Evolutionary conservation across 2,888 invertebrate species (phyloP), one percentile per base, ranked within the genome.

Genomic region (Allygus modestus): DNA sequence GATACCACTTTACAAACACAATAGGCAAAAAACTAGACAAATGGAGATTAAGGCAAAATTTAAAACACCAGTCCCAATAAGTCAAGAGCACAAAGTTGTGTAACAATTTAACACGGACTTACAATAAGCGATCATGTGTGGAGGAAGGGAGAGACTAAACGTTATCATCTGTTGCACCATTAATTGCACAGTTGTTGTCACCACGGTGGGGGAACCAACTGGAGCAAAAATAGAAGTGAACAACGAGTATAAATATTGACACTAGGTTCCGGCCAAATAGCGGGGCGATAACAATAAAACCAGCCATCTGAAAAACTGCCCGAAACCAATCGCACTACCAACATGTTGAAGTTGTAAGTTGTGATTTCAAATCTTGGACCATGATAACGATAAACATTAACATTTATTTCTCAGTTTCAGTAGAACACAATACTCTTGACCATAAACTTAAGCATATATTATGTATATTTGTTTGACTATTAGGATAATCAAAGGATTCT

Each of bases 221-320:
- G n/a, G 41, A 43, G 46, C 77, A 51, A 77, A 77, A 77, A 77
- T 77, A 77, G 77, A 46, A 51, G 28, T 77, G 77, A 77, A 77
- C 51, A 77, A 46, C 28, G 28, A 51, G 77, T 77, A 46, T 77
- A 77, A 77, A 77, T 77, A 77, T 77, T 77, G 77, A 46, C 77
- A 46, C 46, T 28, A 31, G 31, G 65, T 65, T 65, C 28, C 12
- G 31, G 65, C 65, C 65, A 65, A 43, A 46, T 26, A 46, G 23
- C 77, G 1, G 28, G 17, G 0, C 51, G 20, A 51, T 77, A 46
- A 51, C 51, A 77, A 20, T 73, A 73, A 73, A 73, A 73, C 73
- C 26, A 28, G 31, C 33, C 37, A 37, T 28, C 61, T 33, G 69
- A 33, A 33, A 69, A 69, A n/a, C 69, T 54, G 54, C 54, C 54